Evolutionary conservation across 2,113 vertebrate species (phyloP), one percentile per base, ranked within the genome.

Genomic region (Octodon degus): DNA sequence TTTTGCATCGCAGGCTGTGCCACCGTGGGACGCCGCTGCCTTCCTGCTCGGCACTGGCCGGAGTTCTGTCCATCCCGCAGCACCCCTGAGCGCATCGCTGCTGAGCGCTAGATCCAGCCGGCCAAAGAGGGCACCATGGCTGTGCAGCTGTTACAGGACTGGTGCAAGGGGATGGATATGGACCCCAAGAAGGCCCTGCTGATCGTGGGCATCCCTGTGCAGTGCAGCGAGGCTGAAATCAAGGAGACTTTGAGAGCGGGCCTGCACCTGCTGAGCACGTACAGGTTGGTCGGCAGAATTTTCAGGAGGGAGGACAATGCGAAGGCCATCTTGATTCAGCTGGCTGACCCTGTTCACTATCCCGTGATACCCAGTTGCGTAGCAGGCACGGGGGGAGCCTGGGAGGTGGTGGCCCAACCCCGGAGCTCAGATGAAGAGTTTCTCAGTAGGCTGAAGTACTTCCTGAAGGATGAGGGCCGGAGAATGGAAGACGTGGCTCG

Each of bases 341-440:
- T 97, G 65, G 60, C 34, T 1, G 68, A 92, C 1, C 5, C 22
- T 96, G 53, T 55, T 4, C 17, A 96, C 58, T 96, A 93, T 0
- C 0, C 68, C 13, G 11, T 3, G 0, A 30, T 90, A 1, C 96
- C 96, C 20, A 86, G 12, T 50, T 27, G 90, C 30, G 95, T 97
- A 27, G 17, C 17, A 10, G 95, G 81, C 20, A 95, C 34, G 11
- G 96, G 92, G 20, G 95, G 97, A 3, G 0, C 24, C 76, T 97
- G 97, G 92, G 92, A 97, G 40, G 94, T 97, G 91, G 89, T 97
- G 62, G 92, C 97, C 0, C 90, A 95, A 32, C 96, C 96, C 62
- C 37, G 58, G 3, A 96, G 20, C 68, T 19, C 96, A 47, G 96
- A 96, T 74, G 90, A 91, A 0, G 95, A 96, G 14, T 97, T 97